Percentiles rank a stretch among this genome's conserved stretches.
Conservation (phyloP, 2,797 vertebrate species). For the Coracias cyanogaster region DNA sequence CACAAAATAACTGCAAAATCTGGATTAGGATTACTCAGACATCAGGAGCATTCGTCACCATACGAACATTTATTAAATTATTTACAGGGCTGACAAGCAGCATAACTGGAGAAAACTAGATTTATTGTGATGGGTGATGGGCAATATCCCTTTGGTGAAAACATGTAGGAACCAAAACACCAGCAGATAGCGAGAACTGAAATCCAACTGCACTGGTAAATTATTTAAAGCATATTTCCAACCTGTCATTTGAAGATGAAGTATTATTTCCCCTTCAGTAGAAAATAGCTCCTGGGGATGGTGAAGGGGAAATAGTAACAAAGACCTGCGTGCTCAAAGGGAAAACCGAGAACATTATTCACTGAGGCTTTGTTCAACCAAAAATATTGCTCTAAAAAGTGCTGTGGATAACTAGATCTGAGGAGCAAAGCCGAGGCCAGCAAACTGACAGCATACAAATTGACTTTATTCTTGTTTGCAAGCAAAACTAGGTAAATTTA, state of each 20-base stretch:
- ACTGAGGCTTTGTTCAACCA: not conserved
- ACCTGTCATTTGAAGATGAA: conserved; percentile 2
- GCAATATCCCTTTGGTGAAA: not conserved
- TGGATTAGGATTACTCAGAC: not conserved
- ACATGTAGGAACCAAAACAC: not conserved
- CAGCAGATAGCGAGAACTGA: not conserved
- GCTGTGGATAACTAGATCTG: not conserved
- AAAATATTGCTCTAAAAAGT: conserved; percentile 24
- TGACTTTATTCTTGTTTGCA: not conserved
- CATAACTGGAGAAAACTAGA: not conserved
- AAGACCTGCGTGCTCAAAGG: not conserved
- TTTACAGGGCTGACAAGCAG: conserved; percentile 11
- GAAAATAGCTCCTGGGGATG: not conserved
- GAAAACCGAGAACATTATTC: not conserved
- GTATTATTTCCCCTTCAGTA: conserved; percentile 31
- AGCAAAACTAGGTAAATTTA: conserved; percentile 21
- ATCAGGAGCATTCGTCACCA: not conserved
- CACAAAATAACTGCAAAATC: not conserved
- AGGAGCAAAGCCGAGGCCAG: conserved; percentile 2
- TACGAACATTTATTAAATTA: conserved; percentile 3
- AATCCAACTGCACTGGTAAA: not conserved
- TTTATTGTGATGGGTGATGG: not conserved
- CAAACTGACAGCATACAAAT: not conserved
- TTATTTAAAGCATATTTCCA: conserved; percentile 28
- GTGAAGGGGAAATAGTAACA: not conserved